Conservation (phyloP, 2,113 vertebrate genomes). For the Odocoileus virginianus region DNA sequence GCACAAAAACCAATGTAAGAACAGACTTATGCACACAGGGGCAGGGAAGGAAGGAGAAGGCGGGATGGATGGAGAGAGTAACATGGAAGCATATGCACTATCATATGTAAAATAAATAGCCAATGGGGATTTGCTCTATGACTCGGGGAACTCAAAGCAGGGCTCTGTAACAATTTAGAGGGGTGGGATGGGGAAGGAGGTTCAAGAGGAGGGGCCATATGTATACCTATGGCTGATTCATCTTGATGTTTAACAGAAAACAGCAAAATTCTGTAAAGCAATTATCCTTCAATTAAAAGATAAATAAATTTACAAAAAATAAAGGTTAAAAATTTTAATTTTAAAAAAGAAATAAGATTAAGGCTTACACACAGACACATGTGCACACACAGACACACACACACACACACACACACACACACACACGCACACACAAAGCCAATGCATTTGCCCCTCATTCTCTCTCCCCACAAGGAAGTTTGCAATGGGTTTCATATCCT, state of each 20-base stretch:
- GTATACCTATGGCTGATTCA: background rate
- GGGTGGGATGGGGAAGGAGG: background rate
- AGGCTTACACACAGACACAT: background rate
- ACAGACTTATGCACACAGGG: background rate
- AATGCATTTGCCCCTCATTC: too few species aligned
- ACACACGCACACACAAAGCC: background rate
- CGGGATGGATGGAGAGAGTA: background rate
- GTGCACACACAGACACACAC: too few species aligned
- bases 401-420: background rate
- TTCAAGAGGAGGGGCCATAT: background rate
- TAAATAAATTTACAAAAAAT: background rate
- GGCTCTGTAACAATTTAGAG: background rate
- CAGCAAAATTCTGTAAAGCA: background rate
- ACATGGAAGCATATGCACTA: background rate
- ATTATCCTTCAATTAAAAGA: background rate
- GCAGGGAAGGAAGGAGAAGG: background rate
- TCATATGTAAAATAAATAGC: background rate
- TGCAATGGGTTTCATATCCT: background rate
- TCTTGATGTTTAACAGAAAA: background rate
- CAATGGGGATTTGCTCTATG: background rate
- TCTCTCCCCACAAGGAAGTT: background rate
- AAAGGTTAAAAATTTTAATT: background rate
- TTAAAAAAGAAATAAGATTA: background rate
- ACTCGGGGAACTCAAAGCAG: background rate
- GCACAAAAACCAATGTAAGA: background rate